phyloP scores from a whole-genome alignment of 2,888 invertebrate genomes.

The Euplagia quadripunctaria region DNA sequence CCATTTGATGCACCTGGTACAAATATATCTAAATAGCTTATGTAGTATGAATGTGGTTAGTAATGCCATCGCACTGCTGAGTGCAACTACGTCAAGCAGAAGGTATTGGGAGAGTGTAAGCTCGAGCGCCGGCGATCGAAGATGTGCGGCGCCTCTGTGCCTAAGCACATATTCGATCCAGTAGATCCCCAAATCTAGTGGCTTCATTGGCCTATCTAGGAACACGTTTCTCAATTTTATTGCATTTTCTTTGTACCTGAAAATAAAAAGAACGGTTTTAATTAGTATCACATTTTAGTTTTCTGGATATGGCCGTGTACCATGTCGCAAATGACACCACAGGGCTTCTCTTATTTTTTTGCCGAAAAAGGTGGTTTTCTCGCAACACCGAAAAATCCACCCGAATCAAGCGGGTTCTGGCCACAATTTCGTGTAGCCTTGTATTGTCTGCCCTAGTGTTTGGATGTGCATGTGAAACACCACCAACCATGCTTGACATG shows the following conservation, averaged over 20 bases:
- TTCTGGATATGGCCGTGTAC: background rate
- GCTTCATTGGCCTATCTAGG: slow-evolving; percentile 86
- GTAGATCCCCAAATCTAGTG: slow-evolving; percentile 88
- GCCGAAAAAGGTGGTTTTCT: no score
- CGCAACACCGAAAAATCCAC: no score
- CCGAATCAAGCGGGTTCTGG: no score
- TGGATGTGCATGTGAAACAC: no score
- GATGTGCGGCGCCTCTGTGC: slow-evolving; percentile 85
- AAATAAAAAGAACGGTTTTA: slow-evolving; percentile 34
- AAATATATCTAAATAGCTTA: slow-evolving; percentile 75
- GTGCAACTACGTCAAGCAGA: slow-evolving; percentile 74
- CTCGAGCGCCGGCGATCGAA: slow-evolving; percentile 83
- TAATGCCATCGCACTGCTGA: slow-evolving; percentile 67
- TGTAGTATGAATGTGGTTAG: slow-evolving; percentile 73
- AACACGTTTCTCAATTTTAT: slow-evolving; percentile 81
- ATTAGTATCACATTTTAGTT: background rate
- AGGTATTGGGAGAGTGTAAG: slow-evolving; percentile 81
- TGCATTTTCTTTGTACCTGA: slow-evolving; percentile 86
- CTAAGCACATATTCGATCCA: slow-evolving; percentile 90
- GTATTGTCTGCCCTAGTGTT: no score
- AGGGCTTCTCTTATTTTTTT: no score
- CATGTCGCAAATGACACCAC: background rate
- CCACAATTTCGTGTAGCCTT: no score
- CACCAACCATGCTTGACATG: no score
- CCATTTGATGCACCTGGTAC: slow-evolving; percentile 79